Conservation (phyloP, 2,888 invertebrate genomes). For the Subacronicta megacephala region DNA sequence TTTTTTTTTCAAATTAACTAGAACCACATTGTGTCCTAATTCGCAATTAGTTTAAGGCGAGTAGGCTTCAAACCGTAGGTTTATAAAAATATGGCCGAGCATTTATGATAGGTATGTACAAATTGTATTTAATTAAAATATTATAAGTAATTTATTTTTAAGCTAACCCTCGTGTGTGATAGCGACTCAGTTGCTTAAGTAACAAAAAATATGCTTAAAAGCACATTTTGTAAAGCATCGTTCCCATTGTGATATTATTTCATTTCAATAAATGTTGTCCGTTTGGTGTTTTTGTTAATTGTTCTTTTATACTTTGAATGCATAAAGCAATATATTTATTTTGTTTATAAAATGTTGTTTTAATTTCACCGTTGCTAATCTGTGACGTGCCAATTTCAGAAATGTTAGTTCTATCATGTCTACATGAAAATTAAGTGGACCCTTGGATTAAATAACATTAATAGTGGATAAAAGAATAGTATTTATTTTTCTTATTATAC, state of each 20-base stretch:
- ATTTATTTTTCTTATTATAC: conserved; percentile 34
- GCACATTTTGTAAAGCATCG: conserved; percentile 49
- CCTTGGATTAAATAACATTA: no score
- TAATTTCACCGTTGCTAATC: conserved; percentile 50
- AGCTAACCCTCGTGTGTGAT: conserved; percentile 13
- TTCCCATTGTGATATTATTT: conserved; percentile 53
- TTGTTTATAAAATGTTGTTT: conserved; percentile 72
- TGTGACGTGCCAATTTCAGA: no score
- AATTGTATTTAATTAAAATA: background rate
- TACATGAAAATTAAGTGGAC: no score
- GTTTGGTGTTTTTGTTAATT: conserved; percentile 63
- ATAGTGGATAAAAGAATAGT: conserved; percentile 16
- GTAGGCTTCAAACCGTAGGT: background rate
- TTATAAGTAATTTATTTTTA: conserved; percentile 12
- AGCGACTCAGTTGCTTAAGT: conserved; percentile 44
- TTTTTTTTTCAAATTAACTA: no score
- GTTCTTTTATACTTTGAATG: conserved; percentile 77
- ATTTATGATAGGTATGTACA: background rate
- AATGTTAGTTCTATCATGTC: no score
- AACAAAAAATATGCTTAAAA: conserved; percentile 48
- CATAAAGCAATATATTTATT: conserved; percentile 82
- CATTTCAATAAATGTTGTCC: conserved; percentile 66
- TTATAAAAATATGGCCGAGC: background rate
- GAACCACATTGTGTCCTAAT: no score
- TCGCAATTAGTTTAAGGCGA: no score